Evolutionary conservation across 64 coral and sea anemone species (phyloP).

Genomic region (Montipora cactus): DNA sequence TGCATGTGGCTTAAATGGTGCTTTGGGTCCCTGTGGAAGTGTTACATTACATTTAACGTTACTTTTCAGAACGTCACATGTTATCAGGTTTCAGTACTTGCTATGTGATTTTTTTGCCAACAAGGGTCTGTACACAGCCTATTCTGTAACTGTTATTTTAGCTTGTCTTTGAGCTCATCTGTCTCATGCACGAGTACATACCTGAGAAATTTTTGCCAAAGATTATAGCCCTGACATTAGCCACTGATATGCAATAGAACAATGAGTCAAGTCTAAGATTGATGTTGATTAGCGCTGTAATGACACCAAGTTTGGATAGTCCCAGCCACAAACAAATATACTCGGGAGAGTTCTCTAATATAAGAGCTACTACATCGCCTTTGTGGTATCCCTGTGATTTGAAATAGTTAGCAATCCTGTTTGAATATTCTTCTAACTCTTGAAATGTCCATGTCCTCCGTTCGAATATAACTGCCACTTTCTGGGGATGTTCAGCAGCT

Average conservation of each 20-base stretch:
- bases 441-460: conserved; percentile 87
- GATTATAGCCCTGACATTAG: conserved; percentile 70
- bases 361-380: conserved; percentile 84
- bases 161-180: too few relatives aligned
- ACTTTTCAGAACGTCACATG: too few relatives aligned
- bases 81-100: too few relatives aligned
- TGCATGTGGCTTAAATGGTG: too few relatives aligned
- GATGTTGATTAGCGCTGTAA: conserved; percentile 82
- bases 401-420: conserved; percentile 84
- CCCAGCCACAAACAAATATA: conserved; percentile 79
- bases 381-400: conserved; percentile 83
- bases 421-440: conserved; percentile 81
- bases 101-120: too few relatives aligned
- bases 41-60: too few relatives aligned
- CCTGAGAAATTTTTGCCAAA: conserved; percentile 75
- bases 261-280: conserved; percentile 77
- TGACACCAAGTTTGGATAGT: conserved; percentile 88
- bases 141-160: too few relatives aligned
- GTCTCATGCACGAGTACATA: not conserved
- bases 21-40: too few relatives aligned
- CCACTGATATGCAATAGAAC: conserved; percentile 72
- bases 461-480: conserved; percentile 87
- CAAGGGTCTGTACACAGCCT: too few relatives aligned
- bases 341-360: conserved; percentile 81
- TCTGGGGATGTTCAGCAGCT: conserved; percentile 51